These are phyloP conservation scores for Monodelphis domestica DNA, from an alignment of 2,797 vertebrate genomes.

Conservation along the genomic window DNA sequence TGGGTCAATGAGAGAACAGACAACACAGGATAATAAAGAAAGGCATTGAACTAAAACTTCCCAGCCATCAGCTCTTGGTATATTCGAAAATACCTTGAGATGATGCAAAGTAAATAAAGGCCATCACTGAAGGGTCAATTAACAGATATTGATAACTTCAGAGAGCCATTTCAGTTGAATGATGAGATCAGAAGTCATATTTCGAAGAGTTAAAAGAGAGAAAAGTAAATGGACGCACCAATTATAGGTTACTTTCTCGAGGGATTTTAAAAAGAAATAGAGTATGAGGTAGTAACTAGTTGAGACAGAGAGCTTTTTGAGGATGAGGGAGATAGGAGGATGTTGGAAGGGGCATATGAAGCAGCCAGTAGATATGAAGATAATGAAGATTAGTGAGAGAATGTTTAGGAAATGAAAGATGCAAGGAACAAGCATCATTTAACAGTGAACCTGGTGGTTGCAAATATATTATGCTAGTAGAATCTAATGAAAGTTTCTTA, in stretches of 20 bases:
- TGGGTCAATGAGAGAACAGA: not conserved
- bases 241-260: not conserved
- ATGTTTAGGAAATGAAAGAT: not conserved
- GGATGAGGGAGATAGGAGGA: not conserved
- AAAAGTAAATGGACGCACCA: not conserved
- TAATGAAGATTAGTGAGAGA: not conserved
- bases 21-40: not conserved
- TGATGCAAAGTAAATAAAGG: not conserved
- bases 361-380: not conserved
- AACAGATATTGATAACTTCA: not conserved
- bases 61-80: conserved; percentile 9
- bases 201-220: not conserved
- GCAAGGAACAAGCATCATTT: conserved; percentile 37
- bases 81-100: not conserved
- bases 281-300: not conserved
- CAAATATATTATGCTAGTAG: not conserved
- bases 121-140: not conserved
- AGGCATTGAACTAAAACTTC: not conserved
- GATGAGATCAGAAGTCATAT: not conserved
- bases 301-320: not conserved
- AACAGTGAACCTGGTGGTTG: conserved; percentile 28
- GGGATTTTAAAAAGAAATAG: not conserved
- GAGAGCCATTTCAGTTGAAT: not conserved
- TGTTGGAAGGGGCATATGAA: not conserved
- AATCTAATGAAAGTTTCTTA: conserved; percentile 17